A percentile compares a stretch with the other conserved stretches of the same genome.
These are phyloP conservation scores for Microplitis demolitor DNA, from an alignment of 1,140 invertebrate genomes.

Conservation along the genomic window DNA sequence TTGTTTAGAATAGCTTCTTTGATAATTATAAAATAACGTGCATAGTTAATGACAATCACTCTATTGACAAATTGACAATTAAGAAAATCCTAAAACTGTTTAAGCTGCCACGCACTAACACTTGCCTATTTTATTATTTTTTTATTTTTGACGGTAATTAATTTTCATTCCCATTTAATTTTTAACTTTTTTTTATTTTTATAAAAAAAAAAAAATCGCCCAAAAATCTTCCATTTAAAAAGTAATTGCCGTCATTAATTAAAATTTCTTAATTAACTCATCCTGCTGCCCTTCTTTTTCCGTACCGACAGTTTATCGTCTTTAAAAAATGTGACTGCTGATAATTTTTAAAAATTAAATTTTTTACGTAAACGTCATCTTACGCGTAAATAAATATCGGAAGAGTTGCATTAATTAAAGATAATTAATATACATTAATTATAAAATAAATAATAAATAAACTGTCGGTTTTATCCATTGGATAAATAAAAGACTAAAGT, in stretches of 20 bases:
- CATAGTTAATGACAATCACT: constrained; percentile 61
- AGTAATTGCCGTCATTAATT: not conserved
- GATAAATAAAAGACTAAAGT: constrained; percentile 24
- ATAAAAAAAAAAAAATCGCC: constrained; percentile 10
- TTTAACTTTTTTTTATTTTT: constrained; percentile 23
- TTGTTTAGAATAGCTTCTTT: constrained; percentile 38
- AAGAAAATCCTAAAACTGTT: constrained; percentile 41
- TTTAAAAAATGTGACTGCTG: not conserved
- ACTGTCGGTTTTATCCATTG: constrained; percentile 33
- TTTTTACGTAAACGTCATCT: not conserved
- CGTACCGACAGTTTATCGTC: not conserved
- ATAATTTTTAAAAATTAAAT: not conserved
- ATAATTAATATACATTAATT: not conserved
- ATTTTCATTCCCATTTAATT: constrained; percentile 16
- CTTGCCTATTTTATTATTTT: constrained; percentile 8
- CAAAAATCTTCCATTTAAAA: not conserved
- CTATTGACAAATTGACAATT: constrained; percentile 46
- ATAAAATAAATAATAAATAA: not conserved
- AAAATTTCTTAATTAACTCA: constrained; percentile 3
- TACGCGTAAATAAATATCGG: not conserved
- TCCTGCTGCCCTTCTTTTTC: constrained; percentile 28
- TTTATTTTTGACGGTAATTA: constrained; percentile 5
- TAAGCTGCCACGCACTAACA: constrained; percentile 42
- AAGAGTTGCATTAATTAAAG: not conserved
- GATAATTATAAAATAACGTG: constrained; percentile 30